phyloP scores from a whole-genome alignment of 2,888 invertebrate species.

The Gymnoscelis rufifasciata region DNA sequence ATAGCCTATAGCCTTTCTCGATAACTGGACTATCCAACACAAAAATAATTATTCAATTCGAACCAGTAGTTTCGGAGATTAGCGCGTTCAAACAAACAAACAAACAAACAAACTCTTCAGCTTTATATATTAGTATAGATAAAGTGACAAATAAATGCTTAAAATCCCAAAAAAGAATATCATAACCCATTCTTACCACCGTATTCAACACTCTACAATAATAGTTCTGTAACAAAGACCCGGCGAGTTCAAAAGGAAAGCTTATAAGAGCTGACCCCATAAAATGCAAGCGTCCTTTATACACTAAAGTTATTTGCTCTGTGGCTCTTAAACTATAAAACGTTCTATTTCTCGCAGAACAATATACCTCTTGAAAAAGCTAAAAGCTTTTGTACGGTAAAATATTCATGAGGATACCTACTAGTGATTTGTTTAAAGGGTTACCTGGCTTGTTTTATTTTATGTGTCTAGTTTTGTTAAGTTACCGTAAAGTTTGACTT shows the following conservation, averaged over 20 bases:
- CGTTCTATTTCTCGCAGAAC: conserved; percentile 16
- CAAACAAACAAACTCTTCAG: too few relatives aligned
- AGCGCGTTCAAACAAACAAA: too few relatives aligned
- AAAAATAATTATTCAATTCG: too few relatives aligned
- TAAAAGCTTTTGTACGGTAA: conserved; percentile 21
- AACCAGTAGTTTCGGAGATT: too few relatives aligned
- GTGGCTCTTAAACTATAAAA: conserved; percentile 22
- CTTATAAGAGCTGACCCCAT: conserved; percentile 8
- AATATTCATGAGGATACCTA: conserved; percentile 32
- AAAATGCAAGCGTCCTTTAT: conserved; percentile 12
- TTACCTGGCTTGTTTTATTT: neutral
- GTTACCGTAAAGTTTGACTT: too few relatives aligned
- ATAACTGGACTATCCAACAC: too few relatives aligned
- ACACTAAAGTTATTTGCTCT: conserved; percentile 20
- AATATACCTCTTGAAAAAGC: conserved; percentile 23
- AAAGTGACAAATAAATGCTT: too few relatives aligned
- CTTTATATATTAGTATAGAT: too few relatives aligned
- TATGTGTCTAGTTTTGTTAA: neutral
- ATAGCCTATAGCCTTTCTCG: too few relatives aligned
- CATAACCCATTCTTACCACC: neutral
- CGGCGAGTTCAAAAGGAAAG: conserved; percentile 9
- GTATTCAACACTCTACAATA: neutral
- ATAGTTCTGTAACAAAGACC: conserved; percentile 8
- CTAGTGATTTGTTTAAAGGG: conserved; percentile 31
- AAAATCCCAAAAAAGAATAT: neutral